These are phyloP conservation scores for Sipunculus nudus DNA, from an alignment of 2,888 invertebrate species.

Conservation along the genomic window DNA sequence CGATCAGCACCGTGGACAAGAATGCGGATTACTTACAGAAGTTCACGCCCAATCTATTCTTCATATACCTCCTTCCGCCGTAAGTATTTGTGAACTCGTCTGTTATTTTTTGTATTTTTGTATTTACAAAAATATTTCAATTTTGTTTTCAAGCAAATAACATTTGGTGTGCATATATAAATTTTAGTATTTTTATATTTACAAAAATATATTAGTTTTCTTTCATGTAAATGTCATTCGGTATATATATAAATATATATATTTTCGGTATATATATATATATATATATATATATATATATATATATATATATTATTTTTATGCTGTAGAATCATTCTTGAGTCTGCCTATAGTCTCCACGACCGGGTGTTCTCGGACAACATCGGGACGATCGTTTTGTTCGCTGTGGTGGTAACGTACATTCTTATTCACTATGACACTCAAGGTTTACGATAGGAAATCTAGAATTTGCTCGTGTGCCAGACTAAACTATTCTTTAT, in stretches of 20 bases:
- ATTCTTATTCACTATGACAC: too few species aligned
- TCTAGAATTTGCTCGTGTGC: too few species aligned
- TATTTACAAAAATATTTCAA: too few species aligned
- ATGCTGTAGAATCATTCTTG: constrained; percentile 68
- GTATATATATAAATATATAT: neutral
- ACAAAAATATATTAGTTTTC: too few species aligned
- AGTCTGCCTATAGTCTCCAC: constrained; percentile 71
- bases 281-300: neutral
- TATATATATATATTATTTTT: neutral
- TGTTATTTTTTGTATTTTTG: too few species aligned
- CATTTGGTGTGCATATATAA: neutral
- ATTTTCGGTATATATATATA: neutral
- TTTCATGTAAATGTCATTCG: neutral
- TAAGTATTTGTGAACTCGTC: constrained; percentile 65
- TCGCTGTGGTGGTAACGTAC: constrained; percentile 71
- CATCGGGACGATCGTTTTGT: constrained; percentile 70
- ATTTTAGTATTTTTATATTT: neutral
- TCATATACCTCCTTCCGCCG: constrained; percentile 71
- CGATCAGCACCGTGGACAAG: too few species aligned
- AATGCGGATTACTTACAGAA: neutral
- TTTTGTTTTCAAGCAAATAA: too few species aligned
- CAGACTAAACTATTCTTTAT: neutral
- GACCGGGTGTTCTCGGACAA: constrained; percentile 71
- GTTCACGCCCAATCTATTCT: constrained; percentile 65
- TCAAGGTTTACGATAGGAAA: too few species aligned